Evolutionary conservation across 1,140 invertebrate species (phyloP), one percentile per base, ranked within the genome.

Genomic region (Drosophila pectinifera): DNA sequence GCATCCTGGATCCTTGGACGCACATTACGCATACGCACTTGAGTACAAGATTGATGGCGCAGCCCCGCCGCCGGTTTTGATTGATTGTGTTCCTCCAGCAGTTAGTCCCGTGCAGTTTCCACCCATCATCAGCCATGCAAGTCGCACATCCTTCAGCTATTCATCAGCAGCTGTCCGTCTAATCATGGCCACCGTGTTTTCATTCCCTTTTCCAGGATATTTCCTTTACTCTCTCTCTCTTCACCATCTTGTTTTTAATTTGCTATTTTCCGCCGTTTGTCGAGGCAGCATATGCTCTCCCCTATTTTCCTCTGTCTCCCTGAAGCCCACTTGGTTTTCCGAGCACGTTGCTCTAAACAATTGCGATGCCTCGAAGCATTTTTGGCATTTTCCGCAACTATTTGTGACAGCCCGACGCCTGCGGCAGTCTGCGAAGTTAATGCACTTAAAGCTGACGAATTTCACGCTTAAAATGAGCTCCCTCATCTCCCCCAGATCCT

Each of bases 371-470:
- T 39, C n/a, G 67, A 57, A 70, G 48, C 42, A 68, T 65, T 70
- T 72, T 75, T 48, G 61, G 59, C 43, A 75, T 75, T 76, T 59
- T 31, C 45, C 55, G 26, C 61, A 85, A 88, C 82, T 85, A 88
- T 85, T 86, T 85, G 61, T 51, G 83, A 73, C 81, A 78, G 82
- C 41, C 62, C 53, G 82, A 73, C 81, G 80, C 70, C 70, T 55
- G 16, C 31, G 16, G 38, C 54, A 43, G 34, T n/a, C 14, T 38
- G 26, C 13, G 39, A 58, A 62, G 51, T 48, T 56, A 80, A 80
- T 80, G 56, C 77, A 73, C 64, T 82, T 70, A 78, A 85, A 82
- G 83, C 81, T 70, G 81, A 74, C 74, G 73, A 67, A 82, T 57
- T 85, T 86, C 78, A 73, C 82, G 81, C 81, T 48, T 18, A 20